Base-by-base conservation (phyloP, 2,797 vertebrate species). In the Hydrocynus forskahlii region DNA sequence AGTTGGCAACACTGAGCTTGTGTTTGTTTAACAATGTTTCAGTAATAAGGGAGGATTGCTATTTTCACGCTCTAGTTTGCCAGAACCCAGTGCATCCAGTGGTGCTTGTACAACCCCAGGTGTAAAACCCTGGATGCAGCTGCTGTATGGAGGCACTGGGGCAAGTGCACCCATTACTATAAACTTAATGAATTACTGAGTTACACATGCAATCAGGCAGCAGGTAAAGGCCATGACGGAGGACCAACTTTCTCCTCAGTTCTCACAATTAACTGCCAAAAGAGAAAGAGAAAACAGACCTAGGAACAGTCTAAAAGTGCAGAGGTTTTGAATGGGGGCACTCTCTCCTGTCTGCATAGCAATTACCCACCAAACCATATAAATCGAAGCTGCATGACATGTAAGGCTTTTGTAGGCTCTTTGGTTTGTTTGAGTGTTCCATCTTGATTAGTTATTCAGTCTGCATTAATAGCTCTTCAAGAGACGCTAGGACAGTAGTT, bases 141-240 rank as follows among this genome's bases (percentile, higher is more conserved):
- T 80, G 75, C 48, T 40, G 38, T 59, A 77, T 71, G 35, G 48
- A 83, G 40, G 59, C 77, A 84, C 60, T 74, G 72, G 29, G 62
- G 76, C 69, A 57, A 74, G 48, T 70, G 60, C 59, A 50, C 63
- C 38, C 35, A 79, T 78, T 38, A 25, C 76, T 69, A 54, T 75
- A 57, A 68, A 75, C 74, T n/a, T 43, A 76, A 13, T 54, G 64
- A 83, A 80, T 69, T 43, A 72, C 81, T 54, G 64, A 83, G 78
- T 69, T 43, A 72, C 81, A 38, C 68, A 38, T 59, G 74, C 60
- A 80, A 80, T 86, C 77, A 82, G 23, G 64, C 79, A 68, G 45
- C 66, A 75, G 60, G 60, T 57, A 67, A 38, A 8, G 14, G 63
- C 48, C 25, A 7, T 29, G 66, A 52, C 43, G 8, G 69, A 9